Evolutionary conservation across 2,888 invertebrate species (phyloP).

Genomic region (Teinopalpus imperialis): DNA sequence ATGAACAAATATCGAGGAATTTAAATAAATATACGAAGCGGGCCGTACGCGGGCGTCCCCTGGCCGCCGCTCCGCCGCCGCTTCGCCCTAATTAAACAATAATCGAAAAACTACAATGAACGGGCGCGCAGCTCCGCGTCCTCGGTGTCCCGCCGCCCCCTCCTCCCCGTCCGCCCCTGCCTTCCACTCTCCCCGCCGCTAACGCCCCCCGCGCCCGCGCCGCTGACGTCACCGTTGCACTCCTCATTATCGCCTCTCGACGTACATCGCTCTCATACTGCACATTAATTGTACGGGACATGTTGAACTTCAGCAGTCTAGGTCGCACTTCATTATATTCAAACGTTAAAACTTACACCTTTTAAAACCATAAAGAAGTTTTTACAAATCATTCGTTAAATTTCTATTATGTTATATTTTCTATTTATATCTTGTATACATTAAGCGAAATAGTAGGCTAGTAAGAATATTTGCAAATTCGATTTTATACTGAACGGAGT

Average conservation of each 20-base stretch:
- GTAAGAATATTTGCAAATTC: too few species aligned
- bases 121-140: slow-evolving; percentile 76
- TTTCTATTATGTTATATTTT: too few species aligned
- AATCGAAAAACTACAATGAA: slow-evolving; percentile 82
- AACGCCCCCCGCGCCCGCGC: slow-evolving; percentile 32
- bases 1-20: too few species aligned
- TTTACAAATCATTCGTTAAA: too few species aligned
- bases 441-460: too few species aligned
- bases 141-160: slow-evolving; percentile 56
- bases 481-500: neutral
- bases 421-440: too few species aligned
- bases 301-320: slow-evolving; percentile 6
- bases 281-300: slow-evolving; percentile 23
- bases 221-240: slow-evolving; percentile 74
- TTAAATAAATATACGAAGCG: slow-evolving; percentile 38
- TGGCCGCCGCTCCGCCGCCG: slow-evolving; percentile 80
- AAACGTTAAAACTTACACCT: too few species aligned
- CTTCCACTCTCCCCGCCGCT: slow-evolving; percentile 45
- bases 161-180: slow-evolving; percentile 35
- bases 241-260: slow-evolving; percentile 77
- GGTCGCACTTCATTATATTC: neutral
- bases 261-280: slow-evolving; percentile 34
- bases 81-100: slow-evolving; percentile 83
- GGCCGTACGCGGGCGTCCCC: slow-evolving; percentile 56
- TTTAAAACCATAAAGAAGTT: too few species aligned